These are phyloP conservation scores for Meteorus cinctellus DNA, from an alignment of 2,888 invertebrate species.

Conservation along the genomic window DNA sequence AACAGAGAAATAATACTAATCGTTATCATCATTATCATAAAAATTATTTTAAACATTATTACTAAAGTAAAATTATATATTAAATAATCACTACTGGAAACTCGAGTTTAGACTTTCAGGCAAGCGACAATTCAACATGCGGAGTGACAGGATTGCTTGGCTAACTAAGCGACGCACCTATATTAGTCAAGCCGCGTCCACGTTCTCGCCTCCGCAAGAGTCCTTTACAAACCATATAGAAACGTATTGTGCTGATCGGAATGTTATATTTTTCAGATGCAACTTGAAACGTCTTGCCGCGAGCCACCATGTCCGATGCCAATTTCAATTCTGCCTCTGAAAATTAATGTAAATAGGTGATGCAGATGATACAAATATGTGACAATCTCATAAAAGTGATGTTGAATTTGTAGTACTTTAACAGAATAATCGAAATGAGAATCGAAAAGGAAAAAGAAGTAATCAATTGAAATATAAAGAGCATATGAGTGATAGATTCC, in stretches of 20 bases:
- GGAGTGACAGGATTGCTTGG: conserved; percentile 81
- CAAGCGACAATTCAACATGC: conserved; percentile 83
- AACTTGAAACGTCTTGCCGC: conserved; percentile 90
- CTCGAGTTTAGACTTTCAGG: conserved; percentile 76
- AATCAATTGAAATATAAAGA: background rate
- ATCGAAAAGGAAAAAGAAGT: background rate
- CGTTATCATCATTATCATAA: too few relatives aligned
- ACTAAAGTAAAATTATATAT: conserved; percentile 45
- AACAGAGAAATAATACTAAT: too few relatives aligned
- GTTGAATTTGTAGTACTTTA: background rate
- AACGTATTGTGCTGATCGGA: conserved; percentile 89
- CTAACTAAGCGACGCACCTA: conserved; percentile 71
- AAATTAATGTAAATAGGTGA: conserved; percentile 9
- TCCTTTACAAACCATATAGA: conserved; percentile 91
- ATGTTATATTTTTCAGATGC: conserved; percentile 91
- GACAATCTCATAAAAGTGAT: background rate
- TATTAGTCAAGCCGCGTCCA: conserved; percentile 79
- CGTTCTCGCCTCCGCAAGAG: conserved; percentile 86
- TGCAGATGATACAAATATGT: conserved; percentile 4
- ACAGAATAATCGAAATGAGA: too few relatives aligned
- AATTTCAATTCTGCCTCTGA: conserved; percentile 85
- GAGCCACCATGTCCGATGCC: conserved; percentile 89
- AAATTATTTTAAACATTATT: conserved; percentile 50
- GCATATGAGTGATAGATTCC: background rate
- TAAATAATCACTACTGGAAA: conserved; percentile 68